Percentiles rank a stretch among this genome's conserved stretches.
These are phyloP conservation scores for human DNA, from an alignment of 2,113 vertebrate genomes.

Conservation along the genomic window DNA sequence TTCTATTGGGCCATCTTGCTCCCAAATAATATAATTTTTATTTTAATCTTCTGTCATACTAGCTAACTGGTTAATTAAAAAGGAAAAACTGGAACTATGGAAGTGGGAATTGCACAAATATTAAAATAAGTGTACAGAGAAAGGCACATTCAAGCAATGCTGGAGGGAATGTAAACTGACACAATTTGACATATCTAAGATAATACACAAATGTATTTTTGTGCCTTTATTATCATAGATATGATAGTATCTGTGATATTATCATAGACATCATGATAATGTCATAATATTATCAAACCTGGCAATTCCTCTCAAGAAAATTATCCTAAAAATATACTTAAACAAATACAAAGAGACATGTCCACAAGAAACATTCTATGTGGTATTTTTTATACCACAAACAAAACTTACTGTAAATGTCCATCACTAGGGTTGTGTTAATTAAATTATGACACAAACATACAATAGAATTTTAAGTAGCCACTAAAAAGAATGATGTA, in stretches of 20 bases:
- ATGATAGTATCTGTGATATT: no score
- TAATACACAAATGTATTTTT: neutral
- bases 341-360: neutral
- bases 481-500: conserved; percentile 49
- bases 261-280: no score
- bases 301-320: neutral
- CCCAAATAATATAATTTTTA: conserved; percentile 44
- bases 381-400: conserved; percentile 24
- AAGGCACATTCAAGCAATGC: neutral
- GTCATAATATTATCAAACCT: neutral
- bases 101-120: neutral
- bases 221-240: no score
- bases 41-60: conserved; percentile 1
- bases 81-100: neutral
- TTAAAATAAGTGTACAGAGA: conserved; percentile 15
- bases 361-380: conserved; percentile 32
- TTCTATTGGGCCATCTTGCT: neutral
- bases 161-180: neutral
- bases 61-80: neutral
- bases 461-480: neutral
- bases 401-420: conserved; percentile 28
- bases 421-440: neutral
- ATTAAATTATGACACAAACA: neutral
- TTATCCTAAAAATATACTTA: neutral
- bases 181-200: neutral